Conservation (phyloP, 2,888 invertebrate species). For the Oscheius sp. region DNA sequence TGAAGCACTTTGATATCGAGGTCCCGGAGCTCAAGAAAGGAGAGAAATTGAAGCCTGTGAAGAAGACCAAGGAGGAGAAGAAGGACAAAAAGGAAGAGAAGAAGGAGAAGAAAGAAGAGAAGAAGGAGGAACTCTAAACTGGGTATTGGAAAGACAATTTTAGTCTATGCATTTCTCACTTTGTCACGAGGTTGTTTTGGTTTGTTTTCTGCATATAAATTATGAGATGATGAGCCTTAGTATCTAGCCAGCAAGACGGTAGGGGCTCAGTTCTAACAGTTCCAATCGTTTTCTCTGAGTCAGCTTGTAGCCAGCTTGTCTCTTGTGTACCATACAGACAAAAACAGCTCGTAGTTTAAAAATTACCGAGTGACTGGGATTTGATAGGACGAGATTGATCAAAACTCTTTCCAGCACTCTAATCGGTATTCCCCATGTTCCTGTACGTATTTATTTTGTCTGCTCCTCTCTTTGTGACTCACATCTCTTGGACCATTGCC, state of each 20-base stretch:
- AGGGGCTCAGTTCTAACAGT: too few species aligned
- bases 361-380: too few species aligned
- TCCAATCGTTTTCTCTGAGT: too few species aligned
- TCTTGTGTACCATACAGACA: too few species aligned
- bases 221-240: not conserved
- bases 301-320: too few species aligned
- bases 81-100: conserved; percentile 44
- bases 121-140: conserved; percentile 38
- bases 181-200: conserved; percentile 31
- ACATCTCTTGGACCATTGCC: not conserved
- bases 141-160: not conserved
- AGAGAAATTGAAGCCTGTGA: conserved; percentile 69
- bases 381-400: too few species aligned
- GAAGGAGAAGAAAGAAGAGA: conserved; percentile 35
- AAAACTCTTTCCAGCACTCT: not conserved
- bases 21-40: conserved; percentile 68
- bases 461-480: not conserved
- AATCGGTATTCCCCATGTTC: not conserved
- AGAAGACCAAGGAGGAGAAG: conserved; percentile 60
- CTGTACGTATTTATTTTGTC: not conserved
- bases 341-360: too few species aligned
- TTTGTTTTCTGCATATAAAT: conserved; percentile 4
- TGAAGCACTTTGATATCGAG: conserved; percentile 67
- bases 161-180: conserved; percentile 33
- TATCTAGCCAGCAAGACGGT: too few species aligned